These are phyloP conservation scores for Helogale parvula DNA, from an alignment of 2,113 vertebrate genomes.

Conservation along the genomic window DNA sequence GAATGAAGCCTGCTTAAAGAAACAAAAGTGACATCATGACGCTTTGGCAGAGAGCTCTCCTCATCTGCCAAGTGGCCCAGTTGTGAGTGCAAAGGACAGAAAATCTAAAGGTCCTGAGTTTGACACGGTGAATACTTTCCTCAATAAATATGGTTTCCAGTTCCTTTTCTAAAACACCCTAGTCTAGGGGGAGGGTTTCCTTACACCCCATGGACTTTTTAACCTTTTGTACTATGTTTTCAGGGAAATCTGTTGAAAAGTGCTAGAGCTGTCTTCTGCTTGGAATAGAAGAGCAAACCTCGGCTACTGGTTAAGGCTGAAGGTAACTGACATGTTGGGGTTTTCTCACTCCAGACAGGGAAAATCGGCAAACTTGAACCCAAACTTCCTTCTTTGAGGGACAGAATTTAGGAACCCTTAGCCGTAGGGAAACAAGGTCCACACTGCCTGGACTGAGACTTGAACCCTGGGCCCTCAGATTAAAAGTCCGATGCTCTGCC, in stretches of 20 bases:
- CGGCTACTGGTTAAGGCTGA: not conserved
- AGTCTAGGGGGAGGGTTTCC: not conserved
- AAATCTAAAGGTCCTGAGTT: not conserved
- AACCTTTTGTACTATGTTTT: not conserved
- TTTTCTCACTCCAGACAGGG: not conserved
- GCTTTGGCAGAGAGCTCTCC: not conserved
- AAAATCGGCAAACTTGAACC: not conserved
- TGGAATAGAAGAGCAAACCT: not conserved
- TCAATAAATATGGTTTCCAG: not conserved
- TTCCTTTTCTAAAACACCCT: not conserved
- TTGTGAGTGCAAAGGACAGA: not conserved
- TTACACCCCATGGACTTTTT: not conserved
- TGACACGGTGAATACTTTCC: not conserved
- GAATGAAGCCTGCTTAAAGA: too few species aligned
- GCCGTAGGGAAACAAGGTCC: rapidly evolving
- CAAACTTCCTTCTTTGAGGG: not conserved
- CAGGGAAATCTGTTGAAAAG: not conserved
- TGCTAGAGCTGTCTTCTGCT: not conserved
- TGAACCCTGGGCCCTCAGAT: not conserved
- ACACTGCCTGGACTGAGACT: not conserved
- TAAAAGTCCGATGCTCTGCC: not conserved
- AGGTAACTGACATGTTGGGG: too few species aligned
- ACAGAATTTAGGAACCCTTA: rapidly evolving
- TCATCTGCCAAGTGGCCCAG: not conserved
- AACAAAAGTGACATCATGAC: not conserved